A percentile compares a stretch with the other conserved stretches of the same genome.
Conservation (phyloP, 2,888 invertebrate species). For the Philopedon plagiatum region DNA sequence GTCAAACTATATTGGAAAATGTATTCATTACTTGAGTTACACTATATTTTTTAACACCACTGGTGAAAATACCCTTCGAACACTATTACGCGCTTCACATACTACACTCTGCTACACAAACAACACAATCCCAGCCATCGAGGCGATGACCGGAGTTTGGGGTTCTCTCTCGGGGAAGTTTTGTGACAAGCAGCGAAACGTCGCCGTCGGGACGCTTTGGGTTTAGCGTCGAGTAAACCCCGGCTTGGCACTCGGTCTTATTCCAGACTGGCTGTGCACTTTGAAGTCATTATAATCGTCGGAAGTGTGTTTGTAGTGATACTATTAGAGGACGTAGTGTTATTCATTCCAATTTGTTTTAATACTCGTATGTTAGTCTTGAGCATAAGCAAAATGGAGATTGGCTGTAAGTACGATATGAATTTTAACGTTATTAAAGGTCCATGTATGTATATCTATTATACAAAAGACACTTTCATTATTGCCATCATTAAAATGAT, state of each 20-base stretch:
- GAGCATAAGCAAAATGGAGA: not conserved
- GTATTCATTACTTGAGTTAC: too few species aligned
- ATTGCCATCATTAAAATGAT: too few species aligned
- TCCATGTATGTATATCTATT: too few species aligned
- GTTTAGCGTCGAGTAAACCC: constrained; percentile 60
- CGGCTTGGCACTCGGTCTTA: constrained; percentile 19
- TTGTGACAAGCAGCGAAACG: constrained; percentile 57
- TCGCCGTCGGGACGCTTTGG: constrained; percentile 69
- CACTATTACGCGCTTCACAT: constrained; percentile 29
- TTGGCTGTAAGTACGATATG: not conserved
- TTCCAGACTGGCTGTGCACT: constrained; percentile 2
- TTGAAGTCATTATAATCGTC: not conserved
- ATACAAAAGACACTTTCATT: too few species aligned
- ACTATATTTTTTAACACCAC: constrained; percentile 11
- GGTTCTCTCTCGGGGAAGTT: constrained; percentile 59
- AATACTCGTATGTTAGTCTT: too few species aligned
- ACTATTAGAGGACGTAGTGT: not conserved
- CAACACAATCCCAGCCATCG: constrained; percentile 41
- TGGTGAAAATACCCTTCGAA: constrained; percentile 30
- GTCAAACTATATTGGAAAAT: too few species aligned
- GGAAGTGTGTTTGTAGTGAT: constrained; percentile 9
- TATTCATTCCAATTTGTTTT: too few species aligned
- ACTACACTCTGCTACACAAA: constrained; percentile 42
- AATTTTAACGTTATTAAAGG: too few species aligned
- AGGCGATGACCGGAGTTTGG: constrained; percentile 55